Conservation (phyloP, 2,797 vertebrate species). For the Coilia nasus region DNA sequence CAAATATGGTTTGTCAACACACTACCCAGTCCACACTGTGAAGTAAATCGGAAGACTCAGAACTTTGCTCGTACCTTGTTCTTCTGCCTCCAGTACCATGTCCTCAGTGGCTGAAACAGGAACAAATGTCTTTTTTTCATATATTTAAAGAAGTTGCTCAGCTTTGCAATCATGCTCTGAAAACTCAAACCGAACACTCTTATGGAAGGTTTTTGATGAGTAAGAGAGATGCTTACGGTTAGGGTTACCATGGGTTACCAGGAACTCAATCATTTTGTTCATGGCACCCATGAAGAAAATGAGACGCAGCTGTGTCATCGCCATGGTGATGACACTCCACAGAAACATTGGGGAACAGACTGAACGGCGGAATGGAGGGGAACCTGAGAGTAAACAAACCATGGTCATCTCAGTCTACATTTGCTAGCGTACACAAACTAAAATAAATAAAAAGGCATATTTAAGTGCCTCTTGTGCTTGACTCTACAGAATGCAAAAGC, state of each 20-base stretch:
- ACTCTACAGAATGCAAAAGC: background rate
- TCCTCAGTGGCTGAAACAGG: constrained; percentile 66
- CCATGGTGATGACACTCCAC: constrained; percentile 90
- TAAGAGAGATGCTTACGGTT: constrained; percentile 70
- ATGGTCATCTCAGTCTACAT: background rate
- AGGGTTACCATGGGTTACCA: constrained; percentile 69
- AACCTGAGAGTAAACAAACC: constrained; percentile 56
- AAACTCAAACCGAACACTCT: background rate
- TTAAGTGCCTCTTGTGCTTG: too few species aligned
- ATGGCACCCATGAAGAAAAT: constrained; percentile 94
- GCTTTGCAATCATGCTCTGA: background rate
- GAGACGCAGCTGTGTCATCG: constrained; percentile 87
- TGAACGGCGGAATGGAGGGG: constrained; percentile 76
- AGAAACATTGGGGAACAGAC: constrained; percentile 88
- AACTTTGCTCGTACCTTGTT: constrained; percentile 71
- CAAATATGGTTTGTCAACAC: background rate
- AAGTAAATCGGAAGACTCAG: background rate
- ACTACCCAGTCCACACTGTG: background rate
- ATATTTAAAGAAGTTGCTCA: background rate
- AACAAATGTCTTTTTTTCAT: background rate
- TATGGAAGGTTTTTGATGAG: background rate
- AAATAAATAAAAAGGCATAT: too few species aligned
- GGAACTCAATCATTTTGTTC: constrained; percentile 91
- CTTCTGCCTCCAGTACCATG: constrained; percentile 57
- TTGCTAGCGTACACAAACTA: too few species aligned